Evolutionary conservation across 2,888 invertebrate genomes (phyloP), one percentile per base, ranked within the genome.

Genomic region (Mayetiola destructor): DNA sequence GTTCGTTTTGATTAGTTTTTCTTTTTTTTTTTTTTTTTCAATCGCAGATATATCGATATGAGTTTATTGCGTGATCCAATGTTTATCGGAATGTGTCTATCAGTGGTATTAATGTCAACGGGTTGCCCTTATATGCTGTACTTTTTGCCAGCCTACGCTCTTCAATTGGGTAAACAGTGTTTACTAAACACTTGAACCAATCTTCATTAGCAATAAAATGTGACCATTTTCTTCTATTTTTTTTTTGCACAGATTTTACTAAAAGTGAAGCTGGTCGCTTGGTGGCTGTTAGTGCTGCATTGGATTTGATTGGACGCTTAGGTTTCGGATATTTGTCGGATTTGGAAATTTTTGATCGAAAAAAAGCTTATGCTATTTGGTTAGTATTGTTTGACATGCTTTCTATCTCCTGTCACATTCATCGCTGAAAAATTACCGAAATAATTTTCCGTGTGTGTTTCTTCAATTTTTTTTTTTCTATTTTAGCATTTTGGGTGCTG

Each of bases 121-220:
- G 86, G 85, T 12, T 85, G 84, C 3, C 85, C 85, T 0, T 85
- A 85, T 67, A 83, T 85, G 65, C 68, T 85, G 3, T 85, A 85
- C 68, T 85, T 84, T 64, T 69, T 87, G 42, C 86, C 86, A 0
- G 84, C 85, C 0, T 84, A 84, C 64, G 83, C 84, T 1, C 80
- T 82, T 37, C 77, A 82, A 0, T 75, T 74, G 1, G 85, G 85
- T 39, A 60, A 59, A 14, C 4, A 48, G 12, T 9, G 32, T 6
- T n/a, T n/a, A n/a, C n/a, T n/a, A n/a, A n/a, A n/a, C n/a, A n/a
- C n/a, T n/a, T n/a, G n/a, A n/a, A n/a, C n/a, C n/a, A n/a, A n/a
- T n/a, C n/a, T n/a, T 18, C 4, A 35, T 21, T 36, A 35, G 2
- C 2, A 55, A 21, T 35, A 4, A 35, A 10, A 37, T 55, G 39